Base-by-base conservation (phyloP, 2,113 vertebrate genomes). In the Clarias magur region DNA sequence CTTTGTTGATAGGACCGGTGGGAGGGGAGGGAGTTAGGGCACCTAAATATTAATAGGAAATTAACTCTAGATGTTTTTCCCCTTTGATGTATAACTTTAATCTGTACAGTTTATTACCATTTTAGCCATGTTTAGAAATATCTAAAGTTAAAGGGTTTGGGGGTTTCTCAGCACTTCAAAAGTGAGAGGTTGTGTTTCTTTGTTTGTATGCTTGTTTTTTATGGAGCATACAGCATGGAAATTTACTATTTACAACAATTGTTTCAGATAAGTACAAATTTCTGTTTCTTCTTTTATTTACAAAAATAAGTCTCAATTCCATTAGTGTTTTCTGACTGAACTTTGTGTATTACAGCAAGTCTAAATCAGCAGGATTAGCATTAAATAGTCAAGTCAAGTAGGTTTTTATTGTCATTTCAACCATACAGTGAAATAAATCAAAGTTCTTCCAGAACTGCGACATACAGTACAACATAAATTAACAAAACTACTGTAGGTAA, bases 11-110 rank as follows among this genome's bases (percentile, higher is more conserved):
- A 59, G 62, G 48, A 48, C 7, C 6, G 48, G 48, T 21, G 27
- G 17, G 16, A 16, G 1, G 4, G 21, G 65, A 15, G 65, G 27
- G 65, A 27, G n/a, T 59, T 9, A 8, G 57, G 81, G 60, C 1
- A 54, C 3, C 13, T 62, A 80, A 85, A 88, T 85, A 67, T 85
- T 82, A 88, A 88, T 88, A 8, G 59, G 56, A 82, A 82, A 85
- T 88, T 63, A 85, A 85, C 25, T 70, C 53, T 83, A 17, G 21
- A 73, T 42, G 21, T 78, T 78, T 68, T 23, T 25, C 27, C 15
- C 4, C 42, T 42, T 42, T 84, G 87, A 88, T 84, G 57, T 84
- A 88, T 59, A 34, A 84, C 68, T 63, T 34, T 56, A 38, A 78
- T 42, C 57, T 42, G 54, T 15, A 67, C 42, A 78, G 16, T 59